Conservation (phyloP, 1,140 invertebrate species). For the Ridgeia piscesae region DNA sequence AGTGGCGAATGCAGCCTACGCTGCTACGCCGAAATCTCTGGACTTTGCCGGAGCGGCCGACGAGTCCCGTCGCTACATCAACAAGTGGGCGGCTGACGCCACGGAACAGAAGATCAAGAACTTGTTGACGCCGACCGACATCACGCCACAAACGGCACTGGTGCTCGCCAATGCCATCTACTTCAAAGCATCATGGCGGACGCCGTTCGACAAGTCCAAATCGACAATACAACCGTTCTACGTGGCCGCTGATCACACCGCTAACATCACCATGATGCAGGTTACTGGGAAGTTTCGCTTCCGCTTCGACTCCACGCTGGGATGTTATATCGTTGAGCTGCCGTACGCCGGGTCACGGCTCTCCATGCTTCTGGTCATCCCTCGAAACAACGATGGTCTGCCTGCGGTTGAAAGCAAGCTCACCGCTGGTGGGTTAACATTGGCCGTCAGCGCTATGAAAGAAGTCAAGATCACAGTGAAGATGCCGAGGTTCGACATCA, state of each 20-base stretch:
- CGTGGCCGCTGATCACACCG: background rate
- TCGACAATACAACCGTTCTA: constrained; percentile 60
- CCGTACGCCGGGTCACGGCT: constrained; percentile 79
- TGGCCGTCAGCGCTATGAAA: background rate
- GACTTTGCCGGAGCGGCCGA: constrained; percentile 31
- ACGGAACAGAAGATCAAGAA: constrained; percentile 68
- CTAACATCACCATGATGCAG: background rate
- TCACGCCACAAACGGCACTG: constrained; percentile 64
- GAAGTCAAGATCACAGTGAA: constrained; percentile 24
- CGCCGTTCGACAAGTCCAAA: constrained; percentile 63
- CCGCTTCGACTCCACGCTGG: constrained; percentile 41
- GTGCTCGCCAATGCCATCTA: constrained; percentile 78
- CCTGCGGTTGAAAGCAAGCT: constrained; percentile 40
- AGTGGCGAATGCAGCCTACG: background rate
- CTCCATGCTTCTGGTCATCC: constrained; percentile 70
- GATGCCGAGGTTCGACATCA: constrained; percentile 70
- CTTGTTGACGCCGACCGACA: constrained; percentile 60
- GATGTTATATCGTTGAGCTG: constrained; percentile 69
- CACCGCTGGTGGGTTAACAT: constrained; percentile 27
- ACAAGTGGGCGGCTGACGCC: constrained; percentile 68
- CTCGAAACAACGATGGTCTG: constrained; percentile 41
- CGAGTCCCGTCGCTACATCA: constrained; percentile 61
- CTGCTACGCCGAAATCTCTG: background rate
- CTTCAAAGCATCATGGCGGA: constrained; percentile 75
- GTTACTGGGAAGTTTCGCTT: background rate